Percentiles rank a stretch among this genome's conserved stretches.
Evolutionary conservation across 1,140 invertebrate genomes (phyloP).

Genomic region (Amphibalanus amphitrite): DNA sequence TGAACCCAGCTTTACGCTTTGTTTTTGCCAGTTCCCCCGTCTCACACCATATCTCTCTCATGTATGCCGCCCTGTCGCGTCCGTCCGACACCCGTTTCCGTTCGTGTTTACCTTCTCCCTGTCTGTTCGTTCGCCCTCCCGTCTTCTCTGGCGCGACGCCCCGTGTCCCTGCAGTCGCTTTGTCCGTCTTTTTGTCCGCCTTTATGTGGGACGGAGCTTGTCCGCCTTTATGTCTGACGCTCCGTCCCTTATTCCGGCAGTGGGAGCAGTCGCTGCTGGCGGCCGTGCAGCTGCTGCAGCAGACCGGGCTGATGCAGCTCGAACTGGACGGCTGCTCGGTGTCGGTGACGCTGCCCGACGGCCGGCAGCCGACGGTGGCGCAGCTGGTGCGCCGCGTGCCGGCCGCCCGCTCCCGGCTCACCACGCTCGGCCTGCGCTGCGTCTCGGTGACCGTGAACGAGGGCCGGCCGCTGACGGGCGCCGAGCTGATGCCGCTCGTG

Average conservation of each 20-base stretch:
- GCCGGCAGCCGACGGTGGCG: not conserved
- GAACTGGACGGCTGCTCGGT: slow-evolving; percentile 15
- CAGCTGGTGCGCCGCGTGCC: not conserved
- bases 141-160: not conserved
- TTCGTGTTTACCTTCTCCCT: too few relatives aligned
- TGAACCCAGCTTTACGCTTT: not conserved
- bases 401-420: not conserved
- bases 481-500: not conserved
- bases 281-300: slow-evolving; percentile 14
- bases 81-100: too few relatives aligned
- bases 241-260: slow-evolving; percentile 8
- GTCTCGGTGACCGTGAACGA: not conserved
- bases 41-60: too few relatives aligned
- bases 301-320: slow-evolving; percentile 16
- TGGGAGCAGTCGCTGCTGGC: slow-evolving; percentile 17
- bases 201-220: too few relatives aligned
- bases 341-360: slow-evolving; percentile 16
- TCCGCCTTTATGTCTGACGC: not conserved
- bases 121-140: not conserved
- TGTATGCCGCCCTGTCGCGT: too few relatives aligned
- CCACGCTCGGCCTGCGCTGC: not conserved
- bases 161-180: not conserved
- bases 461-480: not conserved
- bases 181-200: not conserved
- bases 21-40: not conserved